Conservation (phyloP, 2,113 vertebrate genomes). For the Microtus ochrogaster region DNA sequence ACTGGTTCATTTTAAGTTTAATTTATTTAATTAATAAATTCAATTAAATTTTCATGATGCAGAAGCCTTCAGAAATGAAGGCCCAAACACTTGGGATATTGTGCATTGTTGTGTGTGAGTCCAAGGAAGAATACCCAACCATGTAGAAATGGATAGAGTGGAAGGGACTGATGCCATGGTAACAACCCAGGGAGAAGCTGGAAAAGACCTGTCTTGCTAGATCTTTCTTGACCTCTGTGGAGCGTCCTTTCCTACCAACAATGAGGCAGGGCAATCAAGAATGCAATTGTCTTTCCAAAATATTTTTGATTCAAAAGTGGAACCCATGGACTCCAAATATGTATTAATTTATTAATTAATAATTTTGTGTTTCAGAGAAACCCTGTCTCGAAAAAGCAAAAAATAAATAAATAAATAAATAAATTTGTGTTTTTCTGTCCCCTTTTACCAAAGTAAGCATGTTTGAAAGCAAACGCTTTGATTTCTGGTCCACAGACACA, state of each 20-base stretch:
- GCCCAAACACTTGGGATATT: neutral
- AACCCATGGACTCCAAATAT: neutral
- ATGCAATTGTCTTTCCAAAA: neutral
- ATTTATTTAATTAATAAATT: neutral
- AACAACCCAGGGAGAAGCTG: neutral
- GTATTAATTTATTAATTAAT: neutral
- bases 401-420: no score
- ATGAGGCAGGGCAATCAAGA: neutral
- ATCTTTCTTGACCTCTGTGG: neutral
- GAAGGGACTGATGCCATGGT: neutral
- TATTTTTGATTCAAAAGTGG: neutral
- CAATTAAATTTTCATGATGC: neutral
- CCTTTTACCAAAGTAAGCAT: neutral
- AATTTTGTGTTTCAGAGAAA: neutral
- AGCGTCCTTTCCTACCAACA: neutral
- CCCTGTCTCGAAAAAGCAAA: no score
- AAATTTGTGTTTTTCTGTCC: neutral
- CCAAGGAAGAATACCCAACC: neutral
- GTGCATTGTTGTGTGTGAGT: neutral
- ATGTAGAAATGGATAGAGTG: neutral
- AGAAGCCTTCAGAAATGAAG: neutral
- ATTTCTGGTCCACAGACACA: neutral
- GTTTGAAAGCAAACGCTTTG: neutral
- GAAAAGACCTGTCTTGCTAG: neutral
- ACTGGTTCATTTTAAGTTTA: neutral